Conservation (phyloP, 2,113 vertebrate genomes). For the Chrysemys picta region DNA sequence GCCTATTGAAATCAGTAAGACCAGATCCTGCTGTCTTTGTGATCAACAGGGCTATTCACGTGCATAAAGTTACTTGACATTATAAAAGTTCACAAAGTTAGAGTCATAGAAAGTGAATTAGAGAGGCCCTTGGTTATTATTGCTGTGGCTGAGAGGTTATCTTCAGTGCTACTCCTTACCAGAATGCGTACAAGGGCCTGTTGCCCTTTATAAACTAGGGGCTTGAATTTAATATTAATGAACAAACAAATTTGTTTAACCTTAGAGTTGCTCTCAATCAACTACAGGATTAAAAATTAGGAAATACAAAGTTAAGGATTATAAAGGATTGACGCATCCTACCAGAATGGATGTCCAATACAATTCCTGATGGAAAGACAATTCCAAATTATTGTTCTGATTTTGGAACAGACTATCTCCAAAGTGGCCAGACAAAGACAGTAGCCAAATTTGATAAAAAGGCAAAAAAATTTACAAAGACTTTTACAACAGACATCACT, state of each 20-base stretch:
- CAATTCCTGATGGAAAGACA: too few relatives aligned
- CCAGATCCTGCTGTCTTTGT: accelerated
- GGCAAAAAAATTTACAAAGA: too few relatives aligned
- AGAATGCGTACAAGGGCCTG: not conserved
- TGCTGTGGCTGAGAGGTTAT: not conserved
- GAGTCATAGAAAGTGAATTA: not conserved
- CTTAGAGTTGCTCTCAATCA: not conserved
- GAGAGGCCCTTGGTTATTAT: not conserved
- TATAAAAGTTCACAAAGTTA: not conserved
- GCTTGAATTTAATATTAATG: not conserved
- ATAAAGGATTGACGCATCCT: too few relatives aligned
- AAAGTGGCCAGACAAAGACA: too few relatives aligned
- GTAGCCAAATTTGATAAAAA: too few relatives aligned
- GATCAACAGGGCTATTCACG: accelerated
- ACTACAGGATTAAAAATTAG: too few relatives aligned
- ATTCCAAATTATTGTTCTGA: too few relatives aligned
- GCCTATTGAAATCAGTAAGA: not conserved
- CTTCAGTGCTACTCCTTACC: not conserved
- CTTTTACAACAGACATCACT: too few relatives aligned
- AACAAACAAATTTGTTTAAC: not conserved
- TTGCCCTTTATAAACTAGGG: too few relatives aligned
- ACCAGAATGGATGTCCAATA: too few relatives aligned
- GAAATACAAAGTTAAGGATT: too few relatives aligned
- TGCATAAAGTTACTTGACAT: not conserved
- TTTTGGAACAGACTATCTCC: too few relatives aligned